These are phyloP conservation scores for Salvator merianae DNA, from an alignment of 2,113 vertebrate genomes.

Conservation along the genomic window DNA sequence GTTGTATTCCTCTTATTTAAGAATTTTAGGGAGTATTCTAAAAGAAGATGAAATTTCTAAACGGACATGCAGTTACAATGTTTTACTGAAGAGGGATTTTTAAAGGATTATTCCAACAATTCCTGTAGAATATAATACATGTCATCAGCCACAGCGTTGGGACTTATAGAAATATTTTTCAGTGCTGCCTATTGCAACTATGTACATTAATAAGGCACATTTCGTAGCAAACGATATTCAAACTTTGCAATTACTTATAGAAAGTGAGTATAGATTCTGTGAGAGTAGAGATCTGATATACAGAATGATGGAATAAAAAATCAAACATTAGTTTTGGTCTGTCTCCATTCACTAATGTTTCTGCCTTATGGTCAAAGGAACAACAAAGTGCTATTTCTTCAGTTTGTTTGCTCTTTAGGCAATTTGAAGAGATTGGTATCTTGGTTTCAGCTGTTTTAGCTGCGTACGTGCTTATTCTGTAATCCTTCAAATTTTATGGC, in stretches of 20 bases:
- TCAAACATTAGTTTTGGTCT: neutral
- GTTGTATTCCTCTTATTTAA: neutral
- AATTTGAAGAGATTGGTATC: neutral
- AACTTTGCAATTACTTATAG: too few species aligned
- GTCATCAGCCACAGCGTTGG: neutral
- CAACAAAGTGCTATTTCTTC: neutral
- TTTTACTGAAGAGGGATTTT: neutral
- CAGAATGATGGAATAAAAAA: neutral
- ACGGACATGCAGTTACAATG: neutral
- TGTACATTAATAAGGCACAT: too few species aligned
- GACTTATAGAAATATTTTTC: neutral
- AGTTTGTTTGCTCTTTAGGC: neutral
- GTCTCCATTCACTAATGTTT: neutral
- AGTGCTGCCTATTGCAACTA: neutral
- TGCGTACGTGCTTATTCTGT: too few species aligned
- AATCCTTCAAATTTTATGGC: neutral
- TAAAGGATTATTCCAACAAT: neutral
- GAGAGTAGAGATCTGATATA: neutral
- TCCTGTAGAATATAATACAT: neutral
- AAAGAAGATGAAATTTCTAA: neutral
- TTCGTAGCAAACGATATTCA: neutral
- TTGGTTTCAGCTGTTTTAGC: neutral
- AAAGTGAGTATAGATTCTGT: too few species aligned
- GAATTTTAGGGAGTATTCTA: neutral
- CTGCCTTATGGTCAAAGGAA: neutral